Evolutionary conservation across 2,113 vertebrate species (phyloP), one percentile per base, ranked within the genome.

Genomic region (Indicator maculatus): DNA sequence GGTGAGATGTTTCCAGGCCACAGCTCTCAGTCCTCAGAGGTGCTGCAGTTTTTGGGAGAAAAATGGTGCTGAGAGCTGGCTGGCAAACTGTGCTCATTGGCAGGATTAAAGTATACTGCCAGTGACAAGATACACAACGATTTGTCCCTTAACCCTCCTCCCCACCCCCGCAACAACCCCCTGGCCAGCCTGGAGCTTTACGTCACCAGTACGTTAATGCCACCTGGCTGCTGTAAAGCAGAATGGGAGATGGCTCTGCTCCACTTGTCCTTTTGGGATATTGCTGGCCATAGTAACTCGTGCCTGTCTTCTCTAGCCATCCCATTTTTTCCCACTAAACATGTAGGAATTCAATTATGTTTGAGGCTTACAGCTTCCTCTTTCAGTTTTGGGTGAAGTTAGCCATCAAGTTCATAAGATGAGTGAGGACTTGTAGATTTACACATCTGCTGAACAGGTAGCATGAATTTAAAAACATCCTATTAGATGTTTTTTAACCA

Each of bases 81-180:
- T 74, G 63, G 38, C 24, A 78, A 74, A 72, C 20, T 30, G 64
- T 41, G 16, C 23, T 66, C 7, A 0, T 38, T 1, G 5, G 30
- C 28, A 75, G 53, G 5, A 2, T 24, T 36, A 9, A 16, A 67
- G 8, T 41, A 36, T 0, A 0, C 8, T 71, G 17, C 31, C 15
- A 47, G 2, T 36, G 26, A 53, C 58, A 87, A 87, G 84, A 82
- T 4, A 71, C 0, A 7, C 6, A 38, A 12, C 0, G 1, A 18
- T 61, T 53, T 69, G 7, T 73, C 19, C 45, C 20, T 75, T 21
- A 15, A 78, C 21, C 66, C 27, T 28, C 11, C 33, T 13, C 4
- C 30, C 6, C 33, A 2, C 4, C n/a, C 5, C 36, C 2, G 3
- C 19, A 59, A 8, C 24, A 63, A 11, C 3, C 18, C 17, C 12